Evolutionary conservation across 2,797 vertebrate genomes (phyloP), one percentile per base, ranked within the genome.

Genomic region (Notamacropus eugenii): DNA sequence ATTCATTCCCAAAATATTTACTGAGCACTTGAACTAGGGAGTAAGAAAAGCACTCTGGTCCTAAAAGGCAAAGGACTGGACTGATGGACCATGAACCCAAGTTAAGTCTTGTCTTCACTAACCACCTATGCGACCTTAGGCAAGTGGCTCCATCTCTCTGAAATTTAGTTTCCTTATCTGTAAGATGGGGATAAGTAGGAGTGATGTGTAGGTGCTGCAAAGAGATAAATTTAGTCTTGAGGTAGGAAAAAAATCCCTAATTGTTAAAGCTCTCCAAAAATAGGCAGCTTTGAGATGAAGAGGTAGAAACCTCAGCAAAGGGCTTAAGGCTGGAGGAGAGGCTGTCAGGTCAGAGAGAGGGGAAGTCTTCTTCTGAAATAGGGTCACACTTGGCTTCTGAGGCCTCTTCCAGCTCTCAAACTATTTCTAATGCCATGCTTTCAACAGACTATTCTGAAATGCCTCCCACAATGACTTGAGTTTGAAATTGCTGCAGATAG

Each of bases 401-500:
- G 34, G 34, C 50, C 90, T 93, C 93, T 91, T 97, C 74, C 31
- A 28, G 55, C 19, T 34, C 40, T 82, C 10, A 92, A 55, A 87
- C 0, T 55, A 6, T 31, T 67, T 67, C 14, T 67, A n/a, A n/a
- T 8, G n/a, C 6, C 67, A 74, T 0, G 0, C 46, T 94, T 57
- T 22, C 55, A 91, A 95, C 56, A 94, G 56, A 90, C 59, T 93
- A n/a, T 10, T 54, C 94, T 92, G 93, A 55, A 87, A 95, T 96
- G 67, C 56, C 96, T 94, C 92, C 92, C 55, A 92, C n/a, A 74
- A 16, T 96, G 87, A 40, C 6, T 95, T 87, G 57, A 94, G 93
- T 95, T 90, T 94, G 55, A 95, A 93, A 96, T 96, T 95, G 92
- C 92, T 55, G 57, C 46, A 90, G 96, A 97, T 96, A 96, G 0